Percentiles rank a stretch among this genome's conserved stretches.
phyloP scores from a whole-genome alignment of 1,140 invertebrate species.

The Tetranychus urticae region DNA sequence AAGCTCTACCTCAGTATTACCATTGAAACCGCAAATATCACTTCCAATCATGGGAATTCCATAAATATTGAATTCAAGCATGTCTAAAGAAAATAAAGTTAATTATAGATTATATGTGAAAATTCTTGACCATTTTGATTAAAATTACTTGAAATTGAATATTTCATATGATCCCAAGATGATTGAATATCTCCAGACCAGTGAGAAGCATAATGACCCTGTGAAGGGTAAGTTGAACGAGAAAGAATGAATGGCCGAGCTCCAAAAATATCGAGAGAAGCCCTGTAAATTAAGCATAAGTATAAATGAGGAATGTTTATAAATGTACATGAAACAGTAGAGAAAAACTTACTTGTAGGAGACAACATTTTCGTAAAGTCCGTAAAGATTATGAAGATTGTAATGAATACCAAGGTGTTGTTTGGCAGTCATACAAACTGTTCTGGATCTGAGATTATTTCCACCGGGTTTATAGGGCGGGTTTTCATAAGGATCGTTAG shows the following conservation, averaged over 20 bases:
- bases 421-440: slow-evolving; percentile 54
- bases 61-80: slow-evolving; percentile 54
- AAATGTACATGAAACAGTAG: background rate
- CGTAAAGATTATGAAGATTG: slow-evolving; percentile 59
- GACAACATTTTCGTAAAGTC: slow-evolving; percentile 40
- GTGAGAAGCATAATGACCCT: slow-evolving; percentile 56
- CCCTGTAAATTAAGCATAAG: background rate
- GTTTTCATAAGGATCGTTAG: slow-evolving; percentile 25
- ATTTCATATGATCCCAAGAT: slow-evolving; percentile 23
- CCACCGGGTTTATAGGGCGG: slow-evolving; percentile 37
- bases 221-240: slow-evolving; percentile 51
- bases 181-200: slow-evolving; percentile 43
- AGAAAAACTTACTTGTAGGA: slow-evolving; percentile 25
- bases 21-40: slow-evolving; percentile 23
- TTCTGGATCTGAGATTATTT: slow-evolving; percentile 32
- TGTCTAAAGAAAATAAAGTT: slow-evolving; percentile 40
- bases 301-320: background rate
- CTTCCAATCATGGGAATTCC: slow-evolving; percentile 30
- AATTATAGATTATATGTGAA: background rate
- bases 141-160: slow-evolving; percentile 24
- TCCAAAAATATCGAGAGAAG: background rate
- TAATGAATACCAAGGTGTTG: slow-evolving; percentile 39
- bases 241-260: slow-evolving; percentile 52
- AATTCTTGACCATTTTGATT: background rate
- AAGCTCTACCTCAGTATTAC: slow-evolving; percentile 22